Evolutionary conservation across 2,113 vertebrate genomes (phyloP).

Genomic region (Scartelaos histophorus): DNA sequence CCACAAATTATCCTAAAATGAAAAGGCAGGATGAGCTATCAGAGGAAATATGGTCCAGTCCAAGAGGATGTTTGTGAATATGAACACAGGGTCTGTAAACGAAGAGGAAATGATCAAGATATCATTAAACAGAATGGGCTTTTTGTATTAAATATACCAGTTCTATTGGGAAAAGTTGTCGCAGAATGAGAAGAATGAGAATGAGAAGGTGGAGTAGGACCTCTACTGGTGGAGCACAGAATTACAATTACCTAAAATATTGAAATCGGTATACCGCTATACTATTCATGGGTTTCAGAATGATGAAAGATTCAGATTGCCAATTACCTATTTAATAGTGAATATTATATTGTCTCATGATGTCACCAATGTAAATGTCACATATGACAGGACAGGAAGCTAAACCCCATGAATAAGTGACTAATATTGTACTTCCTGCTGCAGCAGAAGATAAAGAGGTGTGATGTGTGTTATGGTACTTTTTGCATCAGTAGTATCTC

Average conservation of each 20-base stretch:
- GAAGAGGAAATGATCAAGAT: conserved; percentile 11
- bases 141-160: background rate
- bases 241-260: background rate
- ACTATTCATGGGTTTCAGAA: too few species aligned
- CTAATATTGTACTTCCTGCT: background rate
- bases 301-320: too few species aligned
- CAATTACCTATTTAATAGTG: too few species aligned
- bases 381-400: too few species aligned
- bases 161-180: background rate
- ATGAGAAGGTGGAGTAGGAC: conserved; percentile 17
- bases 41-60: conserved; percentile 41
- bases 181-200: too few species aligned
- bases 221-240: conserved; percentile 52
- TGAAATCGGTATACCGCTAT: too few species aligned
- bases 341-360: too few species aligned
- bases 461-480: too few species aligned
- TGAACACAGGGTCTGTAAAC: conserved; percentile 49
- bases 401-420: too few species aligned
- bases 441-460: background rate
- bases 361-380: too few species aligned
- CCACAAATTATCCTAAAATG: conserved; percentile 24
- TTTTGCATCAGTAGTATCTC: too few species aligned
- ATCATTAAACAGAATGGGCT: background rate
- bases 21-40: conserved; percentile 41
- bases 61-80: conserved; percentile 46